Conservation (phyloP, 2,113 vertebrate species). For the Cheilinus undulatus region DNA sequence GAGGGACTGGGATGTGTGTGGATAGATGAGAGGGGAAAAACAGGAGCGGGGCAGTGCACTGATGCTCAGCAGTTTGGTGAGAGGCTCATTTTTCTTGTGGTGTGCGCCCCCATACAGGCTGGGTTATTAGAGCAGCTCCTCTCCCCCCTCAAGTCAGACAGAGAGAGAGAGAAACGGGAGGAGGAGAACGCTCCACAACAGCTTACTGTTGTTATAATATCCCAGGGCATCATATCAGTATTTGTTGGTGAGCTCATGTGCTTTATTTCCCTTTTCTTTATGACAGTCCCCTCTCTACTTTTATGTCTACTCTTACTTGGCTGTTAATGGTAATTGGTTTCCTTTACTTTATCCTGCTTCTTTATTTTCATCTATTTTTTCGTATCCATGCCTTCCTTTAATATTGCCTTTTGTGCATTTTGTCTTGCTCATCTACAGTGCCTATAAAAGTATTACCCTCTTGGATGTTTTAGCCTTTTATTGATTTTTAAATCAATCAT, state of each 20-base stretch:
- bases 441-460: too few relatives aligned
- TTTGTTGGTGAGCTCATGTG: conserved; percentile 42
- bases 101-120: conserved; percentile 38
- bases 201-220: conserved; percentile 60
- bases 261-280: not conserved
- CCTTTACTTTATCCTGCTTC: not conserved
- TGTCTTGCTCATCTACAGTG: too few relatives aligned
- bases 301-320: not conserved
- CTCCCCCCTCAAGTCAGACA: conserved; percentile 27
- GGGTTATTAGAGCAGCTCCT: conserved; percentile 65
- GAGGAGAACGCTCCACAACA: conserved; percentile 20
- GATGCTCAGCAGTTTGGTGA: conserved; percentile 71
- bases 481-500: too few relatives aligned
- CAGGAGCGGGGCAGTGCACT: conserved; percentile 43
- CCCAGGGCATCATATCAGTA: conserved; percentile 32
- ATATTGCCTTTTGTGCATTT: not conserved
- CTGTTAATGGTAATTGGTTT: too few relatives aligned
- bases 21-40: conserved; percentile 62
- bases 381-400: not conserved
- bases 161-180: conserved; percentile 1
- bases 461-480: too few relatives aligned
- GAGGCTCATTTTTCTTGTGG: conserved; percentile 75
- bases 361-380: not conserved
- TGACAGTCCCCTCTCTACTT: not conserved
- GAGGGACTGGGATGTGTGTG: conserved; percentile 26